phyloP scores from a whole-genome alignment of 2,113 vertebrate species.

The Brachypteracias leptosomus region DNA sequence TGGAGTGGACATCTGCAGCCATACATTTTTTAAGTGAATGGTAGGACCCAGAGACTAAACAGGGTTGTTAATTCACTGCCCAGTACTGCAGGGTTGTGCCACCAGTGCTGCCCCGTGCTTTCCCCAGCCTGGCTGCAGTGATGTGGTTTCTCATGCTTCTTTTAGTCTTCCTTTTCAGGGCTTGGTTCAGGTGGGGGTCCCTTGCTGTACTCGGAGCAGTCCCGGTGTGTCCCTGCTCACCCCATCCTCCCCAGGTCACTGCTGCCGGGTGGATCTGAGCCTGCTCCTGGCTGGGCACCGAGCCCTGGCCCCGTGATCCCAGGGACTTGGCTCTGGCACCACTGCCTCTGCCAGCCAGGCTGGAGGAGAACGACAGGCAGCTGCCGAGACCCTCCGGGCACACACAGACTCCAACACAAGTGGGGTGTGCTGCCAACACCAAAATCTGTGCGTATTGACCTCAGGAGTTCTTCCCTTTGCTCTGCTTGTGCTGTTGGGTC shows the following conservation, averaged over 20 bases:
- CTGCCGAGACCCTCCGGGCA: neutral
- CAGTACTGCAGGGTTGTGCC: neutral
- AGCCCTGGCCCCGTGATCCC: neutral
- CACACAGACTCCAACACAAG: accelerated
- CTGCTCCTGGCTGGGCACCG: neutral
- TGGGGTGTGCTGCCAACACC: neutral
- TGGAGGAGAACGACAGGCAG: neutral
- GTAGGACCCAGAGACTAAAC: neutral
- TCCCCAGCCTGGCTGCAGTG: neutral
- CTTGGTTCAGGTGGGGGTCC: neutral
- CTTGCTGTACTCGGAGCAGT: neutral
- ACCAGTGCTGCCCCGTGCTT: neutral
- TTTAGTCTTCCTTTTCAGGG: neutral
- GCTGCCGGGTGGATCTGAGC: accelerated
- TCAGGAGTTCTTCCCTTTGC: neutral
- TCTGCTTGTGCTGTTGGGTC: neutral
- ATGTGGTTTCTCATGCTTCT: neutral
- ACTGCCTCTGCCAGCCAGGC: accelerated
- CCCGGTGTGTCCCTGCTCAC: accelerated
- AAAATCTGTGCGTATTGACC: neutral
- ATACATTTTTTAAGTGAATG: neutral
- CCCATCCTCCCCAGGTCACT: neutral
- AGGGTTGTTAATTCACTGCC: neutral
- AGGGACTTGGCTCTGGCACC: neutral
- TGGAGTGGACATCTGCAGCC: neutral